Evolutionary conservation across 2,888 invertebrate species (phyloP).

Genomic region (Acanthosepion pharaonis): DNA sequence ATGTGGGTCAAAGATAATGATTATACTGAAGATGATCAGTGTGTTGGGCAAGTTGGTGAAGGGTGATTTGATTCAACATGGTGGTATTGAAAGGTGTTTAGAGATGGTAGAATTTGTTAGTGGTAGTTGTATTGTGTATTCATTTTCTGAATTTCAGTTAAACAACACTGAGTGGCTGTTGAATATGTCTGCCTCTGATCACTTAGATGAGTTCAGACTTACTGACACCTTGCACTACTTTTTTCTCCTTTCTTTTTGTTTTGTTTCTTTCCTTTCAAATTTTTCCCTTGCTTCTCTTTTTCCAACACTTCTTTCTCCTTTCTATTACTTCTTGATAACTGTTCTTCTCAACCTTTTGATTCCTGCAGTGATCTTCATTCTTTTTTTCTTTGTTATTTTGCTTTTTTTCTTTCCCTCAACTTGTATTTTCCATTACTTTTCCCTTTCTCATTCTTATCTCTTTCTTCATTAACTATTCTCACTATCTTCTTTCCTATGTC

Average conservation of each 20-base stretch:
- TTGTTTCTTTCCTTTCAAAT: neutral
- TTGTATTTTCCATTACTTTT: neutral
- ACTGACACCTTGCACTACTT: neutral
- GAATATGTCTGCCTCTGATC: neutral
- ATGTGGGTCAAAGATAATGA: conserved; percentile 6
- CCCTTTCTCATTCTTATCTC: neutral
- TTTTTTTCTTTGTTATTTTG: neutral
- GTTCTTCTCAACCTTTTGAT: neutral
- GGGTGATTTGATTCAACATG: neutral
- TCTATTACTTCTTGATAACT: neutral
- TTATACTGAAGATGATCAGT: neutral
- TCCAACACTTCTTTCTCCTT: neutral
- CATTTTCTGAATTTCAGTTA: neutral
- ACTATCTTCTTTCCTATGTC: neutral
- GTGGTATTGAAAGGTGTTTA: neutral
- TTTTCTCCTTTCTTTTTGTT: neutral
- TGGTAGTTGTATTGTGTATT: neutral
- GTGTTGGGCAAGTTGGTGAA: neutral
- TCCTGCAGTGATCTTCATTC: neutral
- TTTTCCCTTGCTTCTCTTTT: neutral
- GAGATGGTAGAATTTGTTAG: neutral
- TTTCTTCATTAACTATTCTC: neutral
- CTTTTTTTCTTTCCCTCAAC: neutral
- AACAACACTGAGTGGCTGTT: conserved; percentile 6
- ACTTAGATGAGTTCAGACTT: neutral